Evolutionary conservation across 2,888 invertebrate species (phyloP).

Genomic region (Lochmaea crataegi): DNA sequence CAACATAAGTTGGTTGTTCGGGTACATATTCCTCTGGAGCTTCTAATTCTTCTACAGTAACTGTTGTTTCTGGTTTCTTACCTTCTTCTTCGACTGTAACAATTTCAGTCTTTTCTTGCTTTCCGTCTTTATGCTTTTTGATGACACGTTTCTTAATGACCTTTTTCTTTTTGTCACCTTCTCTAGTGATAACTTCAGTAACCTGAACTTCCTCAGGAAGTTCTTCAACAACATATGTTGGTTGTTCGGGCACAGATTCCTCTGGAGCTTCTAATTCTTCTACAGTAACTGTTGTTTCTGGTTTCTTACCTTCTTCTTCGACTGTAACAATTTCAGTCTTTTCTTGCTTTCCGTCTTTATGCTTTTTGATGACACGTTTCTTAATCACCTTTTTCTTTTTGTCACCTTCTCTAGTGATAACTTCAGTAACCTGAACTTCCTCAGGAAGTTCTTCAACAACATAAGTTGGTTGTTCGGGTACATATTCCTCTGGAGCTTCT

Average conservation of each 20-base stretch:
- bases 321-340: constrained; percentile 51
- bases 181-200: no score
- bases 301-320: constrained; percentile 51
- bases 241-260: no score
- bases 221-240: no score
- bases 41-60: constrained; percentile 61
- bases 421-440: constrained; percentile 46
- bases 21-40: constrained; percentile 47
- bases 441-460: constrained; percentile 53
- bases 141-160: constrained; percentile 51
- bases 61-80: constrained; percentile 61
- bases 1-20: constrained; percentile 43
- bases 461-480: constrained; percentile 27
- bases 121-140: constrained; percentile 56
- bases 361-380: constrained; percentile 62
- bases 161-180: no score
- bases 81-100: constrained; percentile 59
- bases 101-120: constrained; percentile 62
- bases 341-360: constrained; percentile 55
- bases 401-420: constrained; percentile 50
- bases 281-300: constrained; percentile 52
- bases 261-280: constrained; percentile 23
- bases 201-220: no score
- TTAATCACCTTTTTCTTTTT: constrained; percentile 60
- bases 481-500: not conserved